phyloP scores from a whole-genome alignment of 2,888 invertebrate genomes.

The Rhynchonema sp. region DNA sequence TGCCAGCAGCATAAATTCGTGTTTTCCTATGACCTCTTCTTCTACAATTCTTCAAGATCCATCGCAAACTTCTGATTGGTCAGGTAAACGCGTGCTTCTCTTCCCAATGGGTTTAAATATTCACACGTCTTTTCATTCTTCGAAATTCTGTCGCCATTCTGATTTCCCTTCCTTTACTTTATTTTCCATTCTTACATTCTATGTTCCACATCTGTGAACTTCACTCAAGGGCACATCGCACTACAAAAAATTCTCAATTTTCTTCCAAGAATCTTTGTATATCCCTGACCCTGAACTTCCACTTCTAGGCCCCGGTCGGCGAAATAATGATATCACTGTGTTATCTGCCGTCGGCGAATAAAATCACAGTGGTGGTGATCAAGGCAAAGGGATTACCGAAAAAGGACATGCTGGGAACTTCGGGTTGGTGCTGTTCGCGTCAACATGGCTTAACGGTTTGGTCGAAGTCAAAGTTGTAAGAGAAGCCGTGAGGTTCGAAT shows the following conservation, averaged over 20 bases:
- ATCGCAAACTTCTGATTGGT: neutral
- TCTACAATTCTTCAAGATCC: neutral
- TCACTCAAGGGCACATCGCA: too few species aligned
- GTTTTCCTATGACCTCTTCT: too few species aligned
- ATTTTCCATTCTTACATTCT: neutral
- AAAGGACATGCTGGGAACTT: slow-evolving; percentile 74
- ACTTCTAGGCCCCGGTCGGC: slow-evolving; percentile 49
- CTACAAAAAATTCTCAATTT: too few species aligned
- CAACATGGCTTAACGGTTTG: neutral
- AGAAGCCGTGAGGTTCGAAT: too few species aligned
- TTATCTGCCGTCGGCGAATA: slow-evolving; percentile 75
- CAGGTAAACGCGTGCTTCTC: neutral
- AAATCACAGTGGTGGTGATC: slow-evolving; percentile 69
- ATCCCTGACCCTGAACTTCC: too few species aligned
- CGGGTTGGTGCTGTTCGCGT: slow-evolving; percentile 45
- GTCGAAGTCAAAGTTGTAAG: neutral
- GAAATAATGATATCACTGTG: slow-evolving; percentile 80
- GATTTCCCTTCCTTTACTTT: neutral
- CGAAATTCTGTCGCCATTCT: neutral
- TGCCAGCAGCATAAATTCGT: too few species aligned
- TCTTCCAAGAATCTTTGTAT: too few species aligned
- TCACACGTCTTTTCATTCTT: neutral
- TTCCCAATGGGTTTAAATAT: neutral
- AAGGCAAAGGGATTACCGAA: slow-evolving; percentile 73
- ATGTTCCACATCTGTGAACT: too few species aligned